Percentiles rank a stretch among this genome's conserved stretches.
Evolutionary conservation across 1,140 invertebrate species (phyloP).

Genomic region (Liolophura sinensis): DNA sequence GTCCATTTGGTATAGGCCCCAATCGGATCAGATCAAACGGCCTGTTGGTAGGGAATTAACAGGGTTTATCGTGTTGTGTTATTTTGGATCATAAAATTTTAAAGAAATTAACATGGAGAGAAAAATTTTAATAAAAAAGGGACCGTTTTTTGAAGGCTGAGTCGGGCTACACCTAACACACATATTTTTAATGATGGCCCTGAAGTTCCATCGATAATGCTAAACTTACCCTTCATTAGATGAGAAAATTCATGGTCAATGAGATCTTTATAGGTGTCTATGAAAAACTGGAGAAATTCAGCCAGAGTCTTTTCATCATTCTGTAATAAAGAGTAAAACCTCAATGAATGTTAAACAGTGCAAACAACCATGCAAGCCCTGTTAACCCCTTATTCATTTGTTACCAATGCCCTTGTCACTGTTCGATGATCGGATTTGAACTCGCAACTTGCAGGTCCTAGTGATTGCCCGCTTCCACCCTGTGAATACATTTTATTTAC

Average conservation of each 20-base stretch:
- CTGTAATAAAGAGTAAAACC: conserved; percentile 25
- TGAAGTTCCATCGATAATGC: neutral
- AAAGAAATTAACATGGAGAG: too few relatives aligned
- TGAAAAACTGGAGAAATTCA: conserved; percentile 35
- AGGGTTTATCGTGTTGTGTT: too few relatives aligned
- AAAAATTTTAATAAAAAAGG: too few relatives aligned
- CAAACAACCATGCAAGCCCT: neutral
- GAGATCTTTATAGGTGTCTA: conserved; percentile 30
- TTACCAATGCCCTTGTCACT: neutral
- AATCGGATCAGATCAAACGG: too few relatives aligned
- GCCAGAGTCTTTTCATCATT: conserved; percentile 28
- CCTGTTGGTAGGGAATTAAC: too few relatives aligned
- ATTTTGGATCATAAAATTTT: too few relatives aligned
- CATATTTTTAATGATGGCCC: neutral
- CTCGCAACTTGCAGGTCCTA: neutral
- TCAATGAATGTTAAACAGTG: neutral
- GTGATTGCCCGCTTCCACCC: neutral
- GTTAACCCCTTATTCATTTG: neutral
- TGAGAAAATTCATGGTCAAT: conserved; percentile 40
- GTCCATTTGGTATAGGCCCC: too few relatives aligned
- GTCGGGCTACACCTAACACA: neutral
- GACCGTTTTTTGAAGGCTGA: neutral
- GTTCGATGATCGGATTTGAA: neutral
- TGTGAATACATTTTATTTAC: too few relatives aligned
- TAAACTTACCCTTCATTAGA: conserved; percentile 40